Conservation (phyloP, 2,888 invertebrate genomes). For the Ceratothoa steindachneri region DNA sequence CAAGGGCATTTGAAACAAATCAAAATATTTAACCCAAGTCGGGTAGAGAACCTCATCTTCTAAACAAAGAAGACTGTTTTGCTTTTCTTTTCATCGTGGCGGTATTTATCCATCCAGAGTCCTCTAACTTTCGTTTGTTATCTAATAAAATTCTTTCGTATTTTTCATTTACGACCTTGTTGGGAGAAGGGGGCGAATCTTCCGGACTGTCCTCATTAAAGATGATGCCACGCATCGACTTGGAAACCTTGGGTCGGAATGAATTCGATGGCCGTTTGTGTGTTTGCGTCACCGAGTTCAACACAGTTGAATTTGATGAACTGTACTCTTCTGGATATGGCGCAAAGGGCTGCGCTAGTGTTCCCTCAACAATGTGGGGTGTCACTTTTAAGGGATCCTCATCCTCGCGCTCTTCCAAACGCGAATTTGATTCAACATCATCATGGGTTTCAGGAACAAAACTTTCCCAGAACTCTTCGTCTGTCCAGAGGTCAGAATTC, state of each 20-base stretch:
- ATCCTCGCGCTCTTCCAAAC: no score
- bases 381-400: no score
- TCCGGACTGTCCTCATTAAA: conserved; percentile 2
- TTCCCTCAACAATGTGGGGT: no score
- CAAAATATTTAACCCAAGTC: no score
- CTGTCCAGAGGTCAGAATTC: no score
- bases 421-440: no score
- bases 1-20: no score
- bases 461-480: no score
- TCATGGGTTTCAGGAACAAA: no score
- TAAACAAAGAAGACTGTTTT: conserved; percentile 32
- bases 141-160: conserved; percentile 34
- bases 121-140: conserved; percentile 17
- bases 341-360: no score
- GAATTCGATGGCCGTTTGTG: background rate
- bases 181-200: background rate
- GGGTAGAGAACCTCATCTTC: background rate
- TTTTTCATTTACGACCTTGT: conserved; percentile 8
- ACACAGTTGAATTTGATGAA: no score
- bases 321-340: no score
- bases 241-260: background rate
- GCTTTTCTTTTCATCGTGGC: conserved; percentile 36
- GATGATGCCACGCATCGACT: background rate
- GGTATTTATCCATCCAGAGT: conserved; percentile 24
- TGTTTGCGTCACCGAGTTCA: background rate